These are phyloP conservation scores for Julus scandinavius DNA, from an alignment of 2,888 invertebrate genomes.

Conservation along the genomic window DNA sequence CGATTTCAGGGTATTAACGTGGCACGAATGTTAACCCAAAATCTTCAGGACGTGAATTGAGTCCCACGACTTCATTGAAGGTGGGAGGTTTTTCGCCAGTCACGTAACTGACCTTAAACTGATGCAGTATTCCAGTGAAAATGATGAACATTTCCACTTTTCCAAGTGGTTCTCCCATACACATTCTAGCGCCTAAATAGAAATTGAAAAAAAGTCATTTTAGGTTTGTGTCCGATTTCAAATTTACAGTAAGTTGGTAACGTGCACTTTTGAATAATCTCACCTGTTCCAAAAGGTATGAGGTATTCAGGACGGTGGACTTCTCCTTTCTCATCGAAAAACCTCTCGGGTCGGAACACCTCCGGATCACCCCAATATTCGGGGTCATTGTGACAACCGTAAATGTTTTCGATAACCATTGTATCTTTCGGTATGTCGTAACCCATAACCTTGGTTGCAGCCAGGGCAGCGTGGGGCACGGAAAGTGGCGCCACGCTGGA, in stretches of 20 bases:
- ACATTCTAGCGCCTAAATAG: conserved; percentile 1
- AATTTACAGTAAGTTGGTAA: background rate
- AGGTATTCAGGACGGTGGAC: conserved; percentile 45
- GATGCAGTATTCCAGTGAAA: conserved; percentile 37
- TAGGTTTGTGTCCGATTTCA: background rate
- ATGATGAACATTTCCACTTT: conserved; percentile 50
- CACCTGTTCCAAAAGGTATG: conserved; percentile 44
- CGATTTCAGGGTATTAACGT: background rate
- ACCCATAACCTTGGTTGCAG: conserved; percentile 40
- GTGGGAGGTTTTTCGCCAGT: background rate
- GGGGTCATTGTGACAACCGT: conserved; percentile 29
- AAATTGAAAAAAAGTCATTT: background rate
- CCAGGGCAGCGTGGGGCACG: background rate
- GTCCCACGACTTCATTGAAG: background rate
- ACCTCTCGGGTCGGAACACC: conserved; percentile 51
- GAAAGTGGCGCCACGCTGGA: conserved; percentile 30
- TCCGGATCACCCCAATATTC: conserved; percentile 50
- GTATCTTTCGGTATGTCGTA: background rate
- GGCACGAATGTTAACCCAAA: background rate
- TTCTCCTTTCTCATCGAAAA: conserved; percentile 17
- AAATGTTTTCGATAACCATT: background rate
- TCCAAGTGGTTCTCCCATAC: conserved; percentile 51
- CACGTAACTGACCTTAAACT: background rate
- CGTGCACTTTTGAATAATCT: background rate
- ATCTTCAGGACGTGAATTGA: conserved; percentile 39